A percentile compares a stretch with the other conserved stretches of the same genome.
These are phyloP conservation scores for Scopus umbretta DNA, from an alignment of 2,113 vertebrate species.

Conservation along the genomic window DNA sequence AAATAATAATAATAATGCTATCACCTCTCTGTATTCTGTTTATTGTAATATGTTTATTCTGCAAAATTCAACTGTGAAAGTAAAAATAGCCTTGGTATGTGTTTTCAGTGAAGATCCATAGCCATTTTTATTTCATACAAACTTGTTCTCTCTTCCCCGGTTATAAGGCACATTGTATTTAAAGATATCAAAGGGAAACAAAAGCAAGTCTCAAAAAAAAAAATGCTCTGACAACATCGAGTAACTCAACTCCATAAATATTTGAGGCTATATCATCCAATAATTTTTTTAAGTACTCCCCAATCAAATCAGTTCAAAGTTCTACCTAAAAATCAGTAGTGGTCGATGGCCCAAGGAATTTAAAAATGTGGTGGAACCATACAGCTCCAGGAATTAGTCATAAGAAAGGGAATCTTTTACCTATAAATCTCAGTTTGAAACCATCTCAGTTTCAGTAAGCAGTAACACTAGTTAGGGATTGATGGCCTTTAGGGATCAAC, in stretches of 20 bases:
- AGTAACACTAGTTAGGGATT: slow-evolving; percentile 18
- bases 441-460: background rate
- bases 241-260: background rate
- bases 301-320: background rate
- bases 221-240: background rate
- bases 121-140: slow-evolving; percentile 17
- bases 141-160: background rate
- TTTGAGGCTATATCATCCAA: background rate
- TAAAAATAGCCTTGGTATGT: slow-evolving; percentile 10
- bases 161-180: background rate
- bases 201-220: background rate
- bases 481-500: slow-evolving; percentile 26
- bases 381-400: background rate
- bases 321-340: background rate
- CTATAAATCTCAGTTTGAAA: slow-evolving; percentile 24
- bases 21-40: slow-evolving; percentile 30
- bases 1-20: slow-evolving; percentile 59
- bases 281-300: background rate
- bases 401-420: background rate
- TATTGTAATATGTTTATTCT: slow-evolving; percentile 58
- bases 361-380: background rate
- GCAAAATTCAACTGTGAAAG: slow-evolving; percentile 44
- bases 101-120: background rate
- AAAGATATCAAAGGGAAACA: slow-evolving; percentile 3
- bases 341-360: background rate